Base-by-base conservation (phyloP, 2,888 invertebrate species). In the Myopa tessellatipennis region DNA sequence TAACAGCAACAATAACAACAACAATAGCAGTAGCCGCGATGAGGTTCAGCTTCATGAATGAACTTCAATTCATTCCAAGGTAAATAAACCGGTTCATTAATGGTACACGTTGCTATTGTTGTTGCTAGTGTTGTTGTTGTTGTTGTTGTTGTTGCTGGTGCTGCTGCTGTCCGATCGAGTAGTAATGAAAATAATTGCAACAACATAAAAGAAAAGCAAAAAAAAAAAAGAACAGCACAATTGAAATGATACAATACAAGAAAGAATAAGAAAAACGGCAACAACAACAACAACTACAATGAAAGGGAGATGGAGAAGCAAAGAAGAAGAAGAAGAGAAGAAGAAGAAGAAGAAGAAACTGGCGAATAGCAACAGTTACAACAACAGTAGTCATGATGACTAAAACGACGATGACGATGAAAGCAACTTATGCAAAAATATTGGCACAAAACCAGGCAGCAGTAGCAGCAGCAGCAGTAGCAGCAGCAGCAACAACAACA, bases 51-150 rank as follows among this genome's bases (percentile, higher is more conserved):
- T 72, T 82, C 80, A 82, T 82, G 82, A 82, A 82, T 82, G 82
- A 81, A 82, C 79, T 80, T 79, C 79, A 78, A 77, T 79, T 80
- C 76, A 80, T 76, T 74, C 79, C 82, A 80, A 82, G 82, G 81
- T 80, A 80, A 82, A 79, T 75, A 82, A 82, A 82, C 82, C 81
- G 82, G 82, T 82, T 82, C 79, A 78, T 80, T 78, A 79, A 79
- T 78, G 81, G 78, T 76, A 38, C 65, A 68, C 50, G 61, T 72
- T 55, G 72, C 1, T 38, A 50, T 52, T 26, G 52, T 52, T 52
- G 69, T 36, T 34, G 55, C 4, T 36, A 58, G 5, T 18, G 55
- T 71, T 55, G 55, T 10, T 36, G 71, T 34, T 18, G 55, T 71
- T 55, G 52, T 34, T 55, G 26, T 26, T 26, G 26, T 26, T 26